Conservation (phyloP, 2,113 vertebrate genomes). For the Sminthopsis crassicaudata region DNA sequence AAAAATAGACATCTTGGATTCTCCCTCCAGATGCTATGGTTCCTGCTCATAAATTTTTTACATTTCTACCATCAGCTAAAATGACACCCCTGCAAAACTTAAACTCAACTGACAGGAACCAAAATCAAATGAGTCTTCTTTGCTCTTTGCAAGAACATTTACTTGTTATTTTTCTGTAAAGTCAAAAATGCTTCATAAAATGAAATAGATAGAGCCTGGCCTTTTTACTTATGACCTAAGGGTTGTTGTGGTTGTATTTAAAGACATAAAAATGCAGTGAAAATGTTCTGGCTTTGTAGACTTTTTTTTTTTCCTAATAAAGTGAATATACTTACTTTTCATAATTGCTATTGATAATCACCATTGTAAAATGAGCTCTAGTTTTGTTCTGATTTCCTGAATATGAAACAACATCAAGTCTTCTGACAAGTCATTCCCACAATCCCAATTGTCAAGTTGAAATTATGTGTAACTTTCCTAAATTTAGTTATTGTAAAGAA, state of each 20-base stretch:
- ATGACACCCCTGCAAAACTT: slow-evolving; percentile 70
- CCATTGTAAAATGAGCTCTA: slow-evolving; percentile 82
- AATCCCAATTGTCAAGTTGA: slow-evolving; percentile 82
- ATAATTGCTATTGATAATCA: slow-evolving; percentile 82
- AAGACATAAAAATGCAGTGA: slow-evolving; percentile 50
- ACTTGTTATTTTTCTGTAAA: slow-evolving; percentile 65
- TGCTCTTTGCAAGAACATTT: slow-evolving; percentile 66
- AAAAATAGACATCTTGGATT: slow-evolving; percentile 52
- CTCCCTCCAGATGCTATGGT: slow-evolving; percentile 72
- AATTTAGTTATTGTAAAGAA: slow-evolving; percentile 71
- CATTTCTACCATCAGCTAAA: slow-evolving; percentile 67
- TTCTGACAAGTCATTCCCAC: slow-evolving; percentile 79
- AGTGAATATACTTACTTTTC: slow-evolving; percentile 84
- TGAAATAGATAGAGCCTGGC: slow-evolving; percentile 63
- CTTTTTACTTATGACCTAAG: slow-evolving; percentile 74
- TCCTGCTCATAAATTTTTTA: slow-evolving; percentile 76
- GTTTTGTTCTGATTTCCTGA: slow-evolving; percentile 82
- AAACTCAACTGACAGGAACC: slow-evolving; percentile 70
- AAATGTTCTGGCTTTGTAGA: slow-evolving; percentile 72
- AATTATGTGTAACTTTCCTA: slow-evolving; percentile 81
- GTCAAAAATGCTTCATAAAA: slow-evolving; percentile 77
- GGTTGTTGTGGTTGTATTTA: slow-evolving; percentile 56
- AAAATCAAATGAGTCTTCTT: slow-evolving; percentile 63
- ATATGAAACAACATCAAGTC: slow-evolving; percentile 75
- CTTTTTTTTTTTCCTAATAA: slow-evolving; percentile 63